Conservation (phyloP, 2,888 invertebrate genomes). For the Drosophila algonquin region DNA sequence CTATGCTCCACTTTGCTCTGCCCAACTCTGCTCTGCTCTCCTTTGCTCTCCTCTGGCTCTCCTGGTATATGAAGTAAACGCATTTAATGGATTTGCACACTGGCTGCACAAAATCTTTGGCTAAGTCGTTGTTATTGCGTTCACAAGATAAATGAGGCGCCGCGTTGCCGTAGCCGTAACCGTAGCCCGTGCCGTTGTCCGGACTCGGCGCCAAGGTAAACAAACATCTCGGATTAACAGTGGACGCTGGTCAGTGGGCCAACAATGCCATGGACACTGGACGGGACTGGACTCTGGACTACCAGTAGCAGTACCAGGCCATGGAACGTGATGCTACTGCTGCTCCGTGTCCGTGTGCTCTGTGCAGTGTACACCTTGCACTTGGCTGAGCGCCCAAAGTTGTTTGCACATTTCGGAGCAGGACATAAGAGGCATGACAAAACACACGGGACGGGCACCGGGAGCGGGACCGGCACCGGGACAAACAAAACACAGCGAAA, state of each 20-base stretch:
- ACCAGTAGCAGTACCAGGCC: slow-evolving; percentile 22
- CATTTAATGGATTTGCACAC: slow-evolving; percentile 74
- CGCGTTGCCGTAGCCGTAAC: slow-evolving; percentile 17
- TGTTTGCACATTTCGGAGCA: slow-evolving; percentile 80
- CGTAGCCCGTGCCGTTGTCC: slow-evolving; percentile 37
- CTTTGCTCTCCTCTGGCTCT: neutral
- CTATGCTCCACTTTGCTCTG: neutral
- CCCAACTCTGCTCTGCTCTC: slow-evolving; percentile 19
- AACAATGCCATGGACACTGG: slow-evolving; percentile 13
- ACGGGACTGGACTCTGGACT: slow-evolving; percentile 4
- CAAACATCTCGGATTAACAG: slow-evolving; percentile 81
- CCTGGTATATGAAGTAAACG: slow-evolving; percentile 36
- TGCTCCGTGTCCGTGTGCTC: slow-evolving; percentile 22
- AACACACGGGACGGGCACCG: slow-evolving; percentile 67
- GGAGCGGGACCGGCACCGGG: slow-evolving; percentile 19
- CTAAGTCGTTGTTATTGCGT: slow-evolving; percentile 81
- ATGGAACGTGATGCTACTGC: slow-evolving; percentile 48
- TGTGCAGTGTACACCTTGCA: slow-evolving; percentile 67
- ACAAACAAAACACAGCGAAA: slow-evolving; percentile 66
- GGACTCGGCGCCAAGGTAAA: slow-evolving; percentile 65
- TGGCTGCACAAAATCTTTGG: slow-evolving; percentile 64
- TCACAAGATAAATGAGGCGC: slow-evolving; percentile 78
- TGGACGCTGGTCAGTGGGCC: slow-evolving; percentile 68
- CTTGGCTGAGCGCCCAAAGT: slow-evolving; percentile 79
- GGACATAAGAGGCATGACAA: slow-evolving; percentile 81